Evolutionary conservation across 2,888 invertebrate species (phyloP), one percentile per base, ranked within the genome.

Genomic region (Thymelicus acteon): DNA sequence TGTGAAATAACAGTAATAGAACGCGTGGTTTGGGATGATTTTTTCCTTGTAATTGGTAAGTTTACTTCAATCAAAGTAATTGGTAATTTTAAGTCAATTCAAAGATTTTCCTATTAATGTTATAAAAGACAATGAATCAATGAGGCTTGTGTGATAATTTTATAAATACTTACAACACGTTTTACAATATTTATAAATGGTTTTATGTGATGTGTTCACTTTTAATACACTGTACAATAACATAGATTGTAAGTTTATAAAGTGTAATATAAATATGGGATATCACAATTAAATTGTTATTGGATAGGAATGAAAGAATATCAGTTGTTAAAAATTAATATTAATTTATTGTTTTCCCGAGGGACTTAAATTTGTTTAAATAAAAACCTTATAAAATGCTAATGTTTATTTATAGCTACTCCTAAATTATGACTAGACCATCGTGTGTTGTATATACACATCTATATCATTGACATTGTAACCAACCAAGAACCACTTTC

Each of bases 371-470:
- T 15, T 64, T 64, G 54, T 44, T 58, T 58, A 66, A 66, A 66
- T 58, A 66, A 66, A 65, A 54, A 7, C 13, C 15, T 47, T 31
- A 62, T 13, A 48, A 48, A 48, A 62, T 62, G 13, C 6, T 31
- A 48, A 13, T 31, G 57, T 57, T 19, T 66, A 24, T 57, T 13
- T 31, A 31, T 31, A 31, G 31, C 44, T 66, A 57, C 19, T 48
- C 62, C 48, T 48, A 62, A 31, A 47, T 64, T 57, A 66, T 66
- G 65, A 66, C 65, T 66, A 66, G 65, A 58, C n/a, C 48, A 49
- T 49, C 7, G 15, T 49, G 8, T 3, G n/a, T 15, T 49, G 6
- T 49, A n/a, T 31, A 31, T 31, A 31, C 31, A 31, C 3, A 31
- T 2, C 3, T 31, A 31, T 31, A 31, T 31, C 31, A 31, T 5